Evolutionary conservation across 2,888 invertebrate genomes (phyloP).

Genomic region (Meteorus cinctellus): DNA sequence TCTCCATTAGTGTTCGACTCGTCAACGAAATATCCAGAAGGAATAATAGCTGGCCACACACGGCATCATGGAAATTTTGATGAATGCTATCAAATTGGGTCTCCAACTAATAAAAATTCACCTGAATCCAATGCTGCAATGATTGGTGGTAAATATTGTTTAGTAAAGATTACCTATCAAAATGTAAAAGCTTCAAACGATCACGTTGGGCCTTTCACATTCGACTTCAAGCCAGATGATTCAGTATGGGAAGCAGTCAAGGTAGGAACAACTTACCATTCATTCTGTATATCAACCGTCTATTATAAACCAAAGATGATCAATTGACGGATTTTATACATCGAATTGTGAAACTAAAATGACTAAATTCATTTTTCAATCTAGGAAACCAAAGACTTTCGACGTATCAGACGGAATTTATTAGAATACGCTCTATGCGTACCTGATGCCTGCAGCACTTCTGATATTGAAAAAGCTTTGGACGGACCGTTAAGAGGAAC

Average conservation of each 20-base stretch:
- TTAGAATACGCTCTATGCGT: slow-evolving; percentile 77
- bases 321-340: background rate
- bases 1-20: slow-evolving; percentile 63
- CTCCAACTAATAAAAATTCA: slow-evolving; percentile 40
- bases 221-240: slow-evolving; percentile 58
- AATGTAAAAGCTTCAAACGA: slow-evolving; percentile 43
- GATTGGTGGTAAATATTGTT: slow-evolving; percentile 59
- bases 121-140: slow-evolving; percentile 38
- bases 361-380: background rate
- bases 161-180: slow-evolving; percentile 59
- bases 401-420: slow-evolving; percentile 56
- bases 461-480: slow-evolving; percentile 76
- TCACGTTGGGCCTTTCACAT: slow-evolving; percentile 46
- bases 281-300: background rate
- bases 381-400: slow-evolving; percentile 62
- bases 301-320: background rate
- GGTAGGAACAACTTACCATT: slow-evolving; percentile 46
- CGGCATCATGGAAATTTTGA: slow-evolving; percentile 65
- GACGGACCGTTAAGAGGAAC: slow-evolving; percentile 73
- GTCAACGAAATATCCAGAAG: slow-evolving; percentile 63
- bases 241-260: slow-evolving; percentile 63
- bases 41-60: slow-evolving; percentile 62
- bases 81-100: slow-evolving; percentile 59
- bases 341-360: background rate
- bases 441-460: slow-evolving; percentile 76